Evolutionary conservation across 2,888 invertebrate genomes (phyloP).

Genomic region (Leptopterna dolabrata): DNA sequence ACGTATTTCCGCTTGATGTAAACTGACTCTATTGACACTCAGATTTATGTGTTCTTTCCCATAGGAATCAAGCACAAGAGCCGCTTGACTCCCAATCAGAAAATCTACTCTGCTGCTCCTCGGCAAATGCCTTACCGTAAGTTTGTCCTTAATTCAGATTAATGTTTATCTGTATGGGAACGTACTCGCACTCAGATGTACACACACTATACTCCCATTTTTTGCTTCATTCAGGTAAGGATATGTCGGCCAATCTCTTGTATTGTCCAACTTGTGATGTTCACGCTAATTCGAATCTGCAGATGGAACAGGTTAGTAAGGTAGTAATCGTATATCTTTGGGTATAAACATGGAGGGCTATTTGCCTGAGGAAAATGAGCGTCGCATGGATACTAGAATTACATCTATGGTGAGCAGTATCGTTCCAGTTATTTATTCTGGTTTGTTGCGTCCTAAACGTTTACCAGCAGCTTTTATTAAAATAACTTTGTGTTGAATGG

Average conservation of each 20-base stretch:
- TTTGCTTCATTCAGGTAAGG: slow-evolving; percentile 58
- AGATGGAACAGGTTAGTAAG: slow-evolving; percentile 66
- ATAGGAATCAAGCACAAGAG: slow-evolving; percentile 23
- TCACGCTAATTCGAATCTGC: slow-evolving; percentile 69
- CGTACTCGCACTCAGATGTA: background rate
- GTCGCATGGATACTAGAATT: no score
- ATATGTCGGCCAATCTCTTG: slow-evolving; percentile 67
- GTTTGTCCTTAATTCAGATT: background rate
- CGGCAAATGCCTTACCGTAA: slow-evolving; percentile 4
- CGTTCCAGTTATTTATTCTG: no score
- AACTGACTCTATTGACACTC: no score
- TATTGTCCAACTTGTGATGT: slow-evolving; percentile 69
- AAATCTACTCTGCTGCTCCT: slow-evolving; percentile 24
- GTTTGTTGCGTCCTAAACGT: no score
- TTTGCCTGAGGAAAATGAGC: no score
- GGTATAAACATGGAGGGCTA: background rate
- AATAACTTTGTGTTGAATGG: no score
- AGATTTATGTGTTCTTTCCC: background rate
- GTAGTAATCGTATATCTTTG: no score
- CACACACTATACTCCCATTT: background rate
- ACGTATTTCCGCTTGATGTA: no score
- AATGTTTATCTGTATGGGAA: no score
- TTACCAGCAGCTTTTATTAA: no score
- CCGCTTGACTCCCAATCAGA: slow-evolving; percentile 33
- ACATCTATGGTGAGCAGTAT: background rate